These are phyloP conservation scores for Ranitomeya imitator DNA, from an alignment of 2,113 vertebrate species.

Conservation along the genomic window DNA sequence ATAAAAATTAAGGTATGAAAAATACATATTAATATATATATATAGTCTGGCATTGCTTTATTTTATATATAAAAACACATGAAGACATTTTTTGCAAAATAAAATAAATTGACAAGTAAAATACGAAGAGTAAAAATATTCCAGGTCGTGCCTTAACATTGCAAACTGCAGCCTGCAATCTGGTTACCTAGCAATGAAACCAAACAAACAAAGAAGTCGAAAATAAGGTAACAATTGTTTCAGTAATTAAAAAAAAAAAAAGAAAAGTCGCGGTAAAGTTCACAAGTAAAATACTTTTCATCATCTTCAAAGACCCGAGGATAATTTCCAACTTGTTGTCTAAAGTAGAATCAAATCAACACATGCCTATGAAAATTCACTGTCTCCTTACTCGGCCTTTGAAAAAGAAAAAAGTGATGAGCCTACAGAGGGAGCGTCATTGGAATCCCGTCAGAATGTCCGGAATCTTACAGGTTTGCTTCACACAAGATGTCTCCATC, in stretches of 20 bases:
- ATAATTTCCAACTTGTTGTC: slow-evolving; percentile 43
- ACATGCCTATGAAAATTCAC: slow-evolving; percentile 5
- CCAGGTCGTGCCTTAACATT: neutral
- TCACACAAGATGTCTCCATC: neutral
- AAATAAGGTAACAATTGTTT: neutral
- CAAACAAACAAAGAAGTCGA: neutral
- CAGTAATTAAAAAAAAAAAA: slow-evolving; percentile 5
- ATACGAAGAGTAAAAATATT: too few relatives aligned
- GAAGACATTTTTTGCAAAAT: too few relatives aligned
- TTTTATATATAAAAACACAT: too few relatives aligned
- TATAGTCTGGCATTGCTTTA: too few relatives aligned
- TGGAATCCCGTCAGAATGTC: slow-evolving; percentile 42
- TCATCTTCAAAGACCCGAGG: slow-evolving; percentile 19
- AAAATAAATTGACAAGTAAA: too few relatives aligned
- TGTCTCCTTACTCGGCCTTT: neutral
- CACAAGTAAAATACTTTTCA: neutral
- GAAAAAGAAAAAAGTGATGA: neutral
- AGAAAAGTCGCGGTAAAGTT: neutral
- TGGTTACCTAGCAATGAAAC: slow-evolving; percentile 54
- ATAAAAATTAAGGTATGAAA: too few relatives aligned
- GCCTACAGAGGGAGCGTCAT: neutral
- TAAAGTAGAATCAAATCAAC: slow-evolving; percentile 37
- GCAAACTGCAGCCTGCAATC: neutral
- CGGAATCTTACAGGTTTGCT: slow-evolving; percentile 49
- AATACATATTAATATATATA: too few relatives aligned